Conservation (phyloP, 2,113 vertebrate species). For the Glareola pratincola region DNA sequence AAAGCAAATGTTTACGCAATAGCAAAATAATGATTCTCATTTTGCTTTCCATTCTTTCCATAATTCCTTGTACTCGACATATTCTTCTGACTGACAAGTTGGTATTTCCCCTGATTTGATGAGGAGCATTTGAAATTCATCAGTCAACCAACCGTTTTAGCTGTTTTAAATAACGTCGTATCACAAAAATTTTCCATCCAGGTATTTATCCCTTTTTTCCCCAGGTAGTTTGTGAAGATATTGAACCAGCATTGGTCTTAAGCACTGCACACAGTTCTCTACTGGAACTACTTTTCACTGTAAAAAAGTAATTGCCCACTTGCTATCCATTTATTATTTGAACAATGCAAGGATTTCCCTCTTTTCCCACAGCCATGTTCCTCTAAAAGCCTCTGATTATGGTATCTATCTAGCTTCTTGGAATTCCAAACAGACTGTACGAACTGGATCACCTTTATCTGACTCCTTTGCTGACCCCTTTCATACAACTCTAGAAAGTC, state of each 20-base stretch:
- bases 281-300: background rate
- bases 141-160: background rate
- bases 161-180: background rate
- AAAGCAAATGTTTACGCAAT: background rate
- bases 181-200: background rate
- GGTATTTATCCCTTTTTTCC: background rate
- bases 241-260: background rate
- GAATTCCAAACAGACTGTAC: background rate
- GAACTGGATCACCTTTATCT: background rate
- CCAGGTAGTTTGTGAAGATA: background rate
- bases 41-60: background rate
- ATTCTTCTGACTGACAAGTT: background rate
- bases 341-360: background rate
- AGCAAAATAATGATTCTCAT: background rate
- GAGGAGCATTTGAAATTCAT: background rate
- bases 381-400: background rate
- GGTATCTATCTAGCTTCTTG: background rate
- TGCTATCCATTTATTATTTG: background rate
- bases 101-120: background rate
- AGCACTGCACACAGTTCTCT: background rate
- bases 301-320: background rate
- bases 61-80: background rate
- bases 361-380: background rate
- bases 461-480: background rate
- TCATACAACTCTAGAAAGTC: background rate